Percentiles rank a stretch among this genome's conserved stretches.
Conservation (phyloP, 2,113 vertebrate genomes). For the Varanus salvator region DNA sequence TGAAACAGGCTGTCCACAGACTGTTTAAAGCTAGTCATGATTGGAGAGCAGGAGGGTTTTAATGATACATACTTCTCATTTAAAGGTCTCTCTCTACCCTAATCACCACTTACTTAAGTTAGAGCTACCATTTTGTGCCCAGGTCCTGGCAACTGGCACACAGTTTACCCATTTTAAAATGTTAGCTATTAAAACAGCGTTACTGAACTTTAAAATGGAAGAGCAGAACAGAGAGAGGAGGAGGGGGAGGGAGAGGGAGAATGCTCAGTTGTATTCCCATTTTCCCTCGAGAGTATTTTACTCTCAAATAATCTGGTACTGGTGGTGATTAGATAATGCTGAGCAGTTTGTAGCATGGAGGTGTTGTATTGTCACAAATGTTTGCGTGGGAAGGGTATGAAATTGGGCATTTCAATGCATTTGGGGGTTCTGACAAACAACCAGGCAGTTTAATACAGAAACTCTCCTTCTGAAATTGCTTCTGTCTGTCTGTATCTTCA, state of each 20-base stretch:
- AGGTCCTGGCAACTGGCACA: constrained; percentile 59
- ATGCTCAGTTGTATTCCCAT: constrained; percentile 59
- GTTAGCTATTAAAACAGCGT: constrained; percentile 65
- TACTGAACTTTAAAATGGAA: constrained; percentile 64
- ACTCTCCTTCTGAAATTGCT: not conserved
- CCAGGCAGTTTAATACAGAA: not conserved
- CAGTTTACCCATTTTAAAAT: constrained; percentile 66
- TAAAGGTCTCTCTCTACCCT: constrained; percentile 31
- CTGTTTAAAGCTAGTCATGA: constrained; percentile 46
- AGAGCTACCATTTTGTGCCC: constrained; percentile 14
- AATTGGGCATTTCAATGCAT: constrained; percentile 35
- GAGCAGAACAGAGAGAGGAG: no score
- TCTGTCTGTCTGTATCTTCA: not conserved
- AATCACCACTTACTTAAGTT: constrained; percentile 34
- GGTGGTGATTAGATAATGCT: constrained; percentile 70
- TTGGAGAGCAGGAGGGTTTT: constrained; percentile 25
- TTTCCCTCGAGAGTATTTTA: constrained; percentile 67
- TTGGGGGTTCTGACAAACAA: not conserved
- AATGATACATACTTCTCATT: constrained; percentile 15
- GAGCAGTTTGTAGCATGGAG: constrained; percentile 65
- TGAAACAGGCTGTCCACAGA: constrained; percentile 57
- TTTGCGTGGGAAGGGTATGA: constrained; percentile 30
- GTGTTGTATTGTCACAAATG: constrained; percentile 63
- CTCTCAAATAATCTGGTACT: constrained; percentile 67
- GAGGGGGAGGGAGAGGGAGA: no score